phyloP scores from a whole-genome alignment of 2,888 invertebrate species.

The Monochamus alternatus region DNA sequence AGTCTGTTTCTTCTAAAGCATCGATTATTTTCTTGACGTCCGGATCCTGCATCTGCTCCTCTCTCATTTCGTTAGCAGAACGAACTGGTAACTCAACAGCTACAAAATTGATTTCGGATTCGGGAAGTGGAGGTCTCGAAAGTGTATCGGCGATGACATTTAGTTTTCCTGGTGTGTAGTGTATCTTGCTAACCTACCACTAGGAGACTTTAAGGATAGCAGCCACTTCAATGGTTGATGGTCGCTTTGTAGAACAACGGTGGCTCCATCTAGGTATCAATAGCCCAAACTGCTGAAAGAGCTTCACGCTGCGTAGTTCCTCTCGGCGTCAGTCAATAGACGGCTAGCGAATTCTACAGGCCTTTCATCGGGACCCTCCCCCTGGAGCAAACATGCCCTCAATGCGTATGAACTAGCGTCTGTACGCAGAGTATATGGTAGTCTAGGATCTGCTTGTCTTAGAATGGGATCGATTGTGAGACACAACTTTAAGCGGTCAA shows the following conservation, averaged over 20 bases:
- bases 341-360: constrained; percentile 1
- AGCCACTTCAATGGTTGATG: constrained; percentile 71
- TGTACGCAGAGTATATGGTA: constrained; percentile 52
- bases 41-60: constrained; percentile 40
- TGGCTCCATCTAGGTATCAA: constrained; percentile 5
- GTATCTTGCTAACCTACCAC: constrained; percentile 70
- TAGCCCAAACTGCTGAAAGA: constrained; percentile 4
- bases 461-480: constrained; percentile 51
- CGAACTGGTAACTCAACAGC: constrained; percentile 29
- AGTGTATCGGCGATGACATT: constrained; percentile 23
- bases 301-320: constrained; percentile 14
- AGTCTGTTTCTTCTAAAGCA: constrained; percentile 42
- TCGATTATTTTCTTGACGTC: constrained; percentile 55
- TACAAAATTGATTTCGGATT: constrained; percentile 4
- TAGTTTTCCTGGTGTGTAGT: constrained; percentile 47
- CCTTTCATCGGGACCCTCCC: constrained; percentile 40
- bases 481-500: constrained; percentile 40
- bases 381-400: constrained; percentile 45
- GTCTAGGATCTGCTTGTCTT: constrained; percentile 41
- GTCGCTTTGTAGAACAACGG: constrained; percentile 4
- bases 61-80: constrained; percentile 33
- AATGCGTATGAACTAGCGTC: constrained; percentile 49
- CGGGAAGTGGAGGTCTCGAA: constrained; percentile 21
- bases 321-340: constrained; percentile 11
- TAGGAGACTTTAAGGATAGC: constrained; percentile 58